Conservation (phyloP, 2,797 vertebrate genomes). For the Neosilurus hyrtlii region DNA sequence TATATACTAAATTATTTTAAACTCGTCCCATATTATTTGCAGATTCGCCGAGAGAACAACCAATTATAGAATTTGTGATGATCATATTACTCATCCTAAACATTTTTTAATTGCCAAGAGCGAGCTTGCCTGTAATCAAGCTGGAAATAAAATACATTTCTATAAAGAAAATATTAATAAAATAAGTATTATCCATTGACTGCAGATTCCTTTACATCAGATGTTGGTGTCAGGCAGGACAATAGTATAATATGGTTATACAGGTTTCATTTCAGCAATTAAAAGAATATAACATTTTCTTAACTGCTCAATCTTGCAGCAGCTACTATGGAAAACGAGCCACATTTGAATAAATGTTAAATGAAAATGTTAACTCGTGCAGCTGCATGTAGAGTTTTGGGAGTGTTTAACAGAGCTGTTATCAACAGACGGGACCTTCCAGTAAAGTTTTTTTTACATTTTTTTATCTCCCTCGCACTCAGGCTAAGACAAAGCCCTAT, state of each 20-base stretch:
- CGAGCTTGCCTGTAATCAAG: background rate
- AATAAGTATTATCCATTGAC: background rate
- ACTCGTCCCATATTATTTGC: no score
- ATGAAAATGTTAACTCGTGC: background rate
- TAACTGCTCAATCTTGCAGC: background rate
- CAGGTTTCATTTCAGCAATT: background rate
- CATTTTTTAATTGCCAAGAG: no score
- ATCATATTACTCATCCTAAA: no score
- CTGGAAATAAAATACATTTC: background rate
- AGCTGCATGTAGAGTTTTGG: background rate
- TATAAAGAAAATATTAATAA: background rate
- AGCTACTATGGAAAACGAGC: background rate
- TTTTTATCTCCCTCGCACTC: background rate
- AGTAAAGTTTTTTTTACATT: no score
- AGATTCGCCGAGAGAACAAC: no score
- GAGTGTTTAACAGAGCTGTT: background rate
- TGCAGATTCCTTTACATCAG: background rate
- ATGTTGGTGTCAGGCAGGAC: background rate
- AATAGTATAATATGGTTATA: background rate
- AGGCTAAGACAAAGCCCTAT: background rate
- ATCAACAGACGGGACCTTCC: background rate
- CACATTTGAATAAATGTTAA: background rate
- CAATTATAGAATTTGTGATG: no score
- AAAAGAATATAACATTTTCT: background rate
- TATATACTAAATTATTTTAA: no score